A percentile compares a stretch with the other conserved stretches of the same genome.
Conservation (phyloP, 2,888 invertebrate species). For the Lutraria lutraria region DNA sequence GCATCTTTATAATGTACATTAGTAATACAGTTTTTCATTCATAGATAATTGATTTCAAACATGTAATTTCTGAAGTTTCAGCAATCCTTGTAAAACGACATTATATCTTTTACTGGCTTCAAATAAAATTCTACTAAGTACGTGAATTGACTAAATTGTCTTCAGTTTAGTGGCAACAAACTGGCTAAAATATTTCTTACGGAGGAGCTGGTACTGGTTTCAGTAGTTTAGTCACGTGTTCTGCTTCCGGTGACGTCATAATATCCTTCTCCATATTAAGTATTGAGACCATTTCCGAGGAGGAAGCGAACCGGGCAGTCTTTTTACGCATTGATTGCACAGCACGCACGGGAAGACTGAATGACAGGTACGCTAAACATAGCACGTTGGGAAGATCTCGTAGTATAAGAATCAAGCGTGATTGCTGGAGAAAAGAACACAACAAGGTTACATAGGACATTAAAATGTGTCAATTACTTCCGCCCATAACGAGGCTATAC, state of each 20-base stretch:
- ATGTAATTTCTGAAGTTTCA: too few species aligned
- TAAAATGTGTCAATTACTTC: too few species aligned
- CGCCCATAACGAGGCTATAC: too few species aligned
- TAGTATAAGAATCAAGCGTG: conserved; percentile 51
- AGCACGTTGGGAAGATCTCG: conserved; percentile 70
- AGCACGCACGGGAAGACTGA: conserved; percentile 73
- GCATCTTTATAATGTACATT: too few species aligned
- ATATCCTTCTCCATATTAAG: conserved; percentile 58
- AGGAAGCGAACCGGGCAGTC: conserved; percentile 28
- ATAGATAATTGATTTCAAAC: too few species aligned
- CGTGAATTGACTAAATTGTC: too few species aligned
- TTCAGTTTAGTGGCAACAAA: too few species aligned
- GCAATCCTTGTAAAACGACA: too few species aligned
- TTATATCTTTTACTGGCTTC: too few species aligned
- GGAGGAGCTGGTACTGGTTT: conserved; percentile 41
- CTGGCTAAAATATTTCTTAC: conserved; percentile 19
- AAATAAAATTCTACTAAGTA: too few species aligned
- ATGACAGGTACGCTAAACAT: conserved; percentile 73
- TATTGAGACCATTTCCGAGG: conserved; percentile 64
- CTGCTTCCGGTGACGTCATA: conserved; percentile 49
- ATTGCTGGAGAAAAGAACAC: conserved; percentile 36
- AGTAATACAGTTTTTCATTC: too few species aligned
- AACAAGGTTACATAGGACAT: neutral
- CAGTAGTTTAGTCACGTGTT: conserved; percentile 61
- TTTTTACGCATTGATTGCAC: conserved; percentile 55